These are phyloP conservation scores for Castor canadensis DNA, from an alignment of 2,113 vertebrate genomes.

Conservation along the genomic window DNA sequence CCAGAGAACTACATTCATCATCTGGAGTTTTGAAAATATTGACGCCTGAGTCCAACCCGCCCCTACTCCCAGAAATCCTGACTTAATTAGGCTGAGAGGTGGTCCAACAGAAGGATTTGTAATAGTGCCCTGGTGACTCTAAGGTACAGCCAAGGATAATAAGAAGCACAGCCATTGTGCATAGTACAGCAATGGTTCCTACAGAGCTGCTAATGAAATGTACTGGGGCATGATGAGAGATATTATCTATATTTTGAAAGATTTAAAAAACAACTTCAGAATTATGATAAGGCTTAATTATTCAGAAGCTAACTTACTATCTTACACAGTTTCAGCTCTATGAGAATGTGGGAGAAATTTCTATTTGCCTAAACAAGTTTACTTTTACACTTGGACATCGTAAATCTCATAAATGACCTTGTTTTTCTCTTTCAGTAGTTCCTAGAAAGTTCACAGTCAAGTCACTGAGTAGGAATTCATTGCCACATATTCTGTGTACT, in stretches of 20 bases:
- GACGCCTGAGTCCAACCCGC: not conserved
- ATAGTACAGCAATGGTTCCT: not conserved
- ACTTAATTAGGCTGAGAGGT: not conserved
- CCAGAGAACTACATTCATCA: not conserved
- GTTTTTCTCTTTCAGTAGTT: not conserved
- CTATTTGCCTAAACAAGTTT: constrained; percentile 37
- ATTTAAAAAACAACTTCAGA: not conserved
- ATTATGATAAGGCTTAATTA: not conserved
- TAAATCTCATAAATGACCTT: not conserved
- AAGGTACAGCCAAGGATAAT: not conserved
- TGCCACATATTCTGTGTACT: not conserved
- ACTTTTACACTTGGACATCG: not conserved
- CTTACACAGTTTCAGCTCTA: not conserved
- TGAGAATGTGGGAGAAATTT: not conserved
- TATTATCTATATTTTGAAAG: not conserved
- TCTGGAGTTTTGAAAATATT: not conserved
- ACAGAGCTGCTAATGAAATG: not conserved
- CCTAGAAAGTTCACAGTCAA: not conserved
- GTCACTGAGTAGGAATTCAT: not conserved
- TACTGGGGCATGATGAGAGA: not conserved
- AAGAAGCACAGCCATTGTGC: not conserved
- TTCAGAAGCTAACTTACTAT: not conserved
- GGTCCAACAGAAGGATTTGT: not conserved
- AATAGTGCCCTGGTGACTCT: not conserved
- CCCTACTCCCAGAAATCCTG: not conserved